Evolutionary conservation across 2,797 vertebrate genomes (phyloP), one percentile per base, ranked within the genome.

Genomic region (Lates japonicus): DNA sequence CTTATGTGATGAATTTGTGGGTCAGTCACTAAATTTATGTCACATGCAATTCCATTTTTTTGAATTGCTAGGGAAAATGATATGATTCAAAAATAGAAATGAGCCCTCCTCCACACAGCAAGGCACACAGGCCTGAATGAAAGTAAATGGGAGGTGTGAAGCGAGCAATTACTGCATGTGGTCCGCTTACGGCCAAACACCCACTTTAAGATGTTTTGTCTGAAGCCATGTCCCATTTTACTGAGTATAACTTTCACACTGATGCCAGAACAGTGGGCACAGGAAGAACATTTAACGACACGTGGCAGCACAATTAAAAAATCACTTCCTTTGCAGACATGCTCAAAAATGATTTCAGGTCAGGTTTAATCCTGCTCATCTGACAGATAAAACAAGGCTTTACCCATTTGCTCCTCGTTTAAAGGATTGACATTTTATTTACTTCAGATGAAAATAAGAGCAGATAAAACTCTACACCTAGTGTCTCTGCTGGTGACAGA

Each of bases 91-190:
- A 83, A 84, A 85, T 48, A 79, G 67, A 73, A 80, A 71, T 55
- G 49, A 48, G 51, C 48, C 61, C 67, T 70, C 41, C 22, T 80
- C 70, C 19, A 48, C 58, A 20, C 58, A 72, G 48, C 66, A 31
- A 46, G 52, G 62, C 81, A 70, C 20, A 59, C 20, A 62, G 33
- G 73, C 78, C 58, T 83, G 58, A 84, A 84, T 84, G 59, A 55
- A 59, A 83, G 67, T 37, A 60, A 81, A 85, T 64, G 31, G 74
- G 78, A 82, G 62, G 83, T 78, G 82, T 87, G 74, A 87, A 87
- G 69, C 9, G 49, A 78, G 76, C 55, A 82, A 87, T 87, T 81
- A 72, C 62, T 51, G 55, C 48, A 73, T 69, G 39, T 29, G 55
- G 22, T 79, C 29, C 41, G 54, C 70, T 78, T 57, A 11, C 76